Evolutionary conservation across 37 sponge, comb jelly and placozoan species (phyloP).

Genomic region (Ephydatia muelleri): DNA sequence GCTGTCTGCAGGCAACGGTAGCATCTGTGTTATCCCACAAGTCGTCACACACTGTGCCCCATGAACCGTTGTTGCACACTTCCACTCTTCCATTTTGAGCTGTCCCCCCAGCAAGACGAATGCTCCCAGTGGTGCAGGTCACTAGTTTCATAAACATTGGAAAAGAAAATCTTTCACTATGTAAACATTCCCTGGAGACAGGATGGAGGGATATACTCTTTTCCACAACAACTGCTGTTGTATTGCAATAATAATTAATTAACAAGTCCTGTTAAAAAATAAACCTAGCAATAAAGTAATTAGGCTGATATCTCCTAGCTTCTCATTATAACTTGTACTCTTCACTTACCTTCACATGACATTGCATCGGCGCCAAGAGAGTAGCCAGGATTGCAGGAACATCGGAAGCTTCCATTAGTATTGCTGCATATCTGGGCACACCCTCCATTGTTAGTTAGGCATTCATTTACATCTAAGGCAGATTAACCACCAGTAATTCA

Average conservation of each 20-base stretch:
- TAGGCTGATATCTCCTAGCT: no score
- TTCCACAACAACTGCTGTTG: not conserved
- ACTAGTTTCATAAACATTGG: not conserved
- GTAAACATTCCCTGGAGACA: no score
- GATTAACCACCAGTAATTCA: not conserved
- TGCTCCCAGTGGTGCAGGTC: constrained; percentile 21
- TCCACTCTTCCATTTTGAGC: constrained; percentile 35
- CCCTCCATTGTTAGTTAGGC: constrained; percentile 16
- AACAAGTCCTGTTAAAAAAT: not conserved
- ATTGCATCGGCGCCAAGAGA: not conserved
- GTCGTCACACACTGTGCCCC: constrained; percentile 65
- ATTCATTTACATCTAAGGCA: constrained; percentile 20
- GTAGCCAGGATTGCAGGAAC: constrained; percentile 23
- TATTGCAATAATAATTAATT: not conserved
- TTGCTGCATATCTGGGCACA: constrained; percentile 16
- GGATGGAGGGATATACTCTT: not conserved
- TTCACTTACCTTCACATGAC: constrained; percentile 12
- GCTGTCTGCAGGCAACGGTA: constrained; percentile 43
- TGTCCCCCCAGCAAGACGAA: constrained; percentile 34
- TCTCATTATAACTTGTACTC: not conserved
- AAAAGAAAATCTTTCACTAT: not conserved
- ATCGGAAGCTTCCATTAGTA: constrained; percentile 12
- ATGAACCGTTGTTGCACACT: constrained; percentile 26
- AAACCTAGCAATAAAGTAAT: not conserved
- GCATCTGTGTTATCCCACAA: constrained; percentile 38